Evolutionary conservation across 2,888 invertebrate genomes (phyloP), one percentile per base, ranked within the genome.

Genomic region (Dilophus febrilis): DNA sequence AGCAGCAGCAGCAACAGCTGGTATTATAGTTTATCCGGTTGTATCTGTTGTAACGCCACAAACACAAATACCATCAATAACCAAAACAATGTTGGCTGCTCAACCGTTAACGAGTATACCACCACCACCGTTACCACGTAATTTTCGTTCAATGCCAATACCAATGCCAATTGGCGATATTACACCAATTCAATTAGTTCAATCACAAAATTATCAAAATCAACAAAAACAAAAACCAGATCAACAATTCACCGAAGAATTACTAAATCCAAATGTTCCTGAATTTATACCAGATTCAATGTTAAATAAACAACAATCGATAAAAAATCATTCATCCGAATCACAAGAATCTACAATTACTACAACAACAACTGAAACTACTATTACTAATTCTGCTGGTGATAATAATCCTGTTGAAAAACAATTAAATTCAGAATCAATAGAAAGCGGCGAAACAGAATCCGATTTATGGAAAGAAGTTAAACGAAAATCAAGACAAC

Each of bases 241-340:
- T 5, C 28, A 28, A 29, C 37, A 29, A 27, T 36, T 2, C 11
- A 29, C 47, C 47, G 80, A 81, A 40, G 72, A 68, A 49, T 67
- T 87, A n/a, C n/a, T n/a, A 42, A 86, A 88, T 64, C 85, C 85
- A 3, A 77, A 86, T 57, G 87, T 87, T 38, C 83, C 86, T 0
- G 87, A 86, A 62, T 87, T 87, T 59, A 68, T 87, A 47, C 86
- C 87, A 48, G 64, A 68, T 45, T 35, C 45, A 45, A 35, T 34
- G 8, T 4, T 8, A 8, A 22, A 22, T 6, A 8, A 22, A 22
- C 4, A 22, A 22, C 8, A 6, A 22, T 22, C 22, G 22, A 6
- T 8, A 22, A 22, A 22, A 22, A 22, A 6, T 6, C 4, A 4
- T 22, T 22, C 22, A 22, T 22, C 22, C 4, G 22, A 4, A 22